phyloP scores from a whole-genome alignment of 2,797 vertebrate genomes.

The Pteronotus mesoamericanus region DNA sequence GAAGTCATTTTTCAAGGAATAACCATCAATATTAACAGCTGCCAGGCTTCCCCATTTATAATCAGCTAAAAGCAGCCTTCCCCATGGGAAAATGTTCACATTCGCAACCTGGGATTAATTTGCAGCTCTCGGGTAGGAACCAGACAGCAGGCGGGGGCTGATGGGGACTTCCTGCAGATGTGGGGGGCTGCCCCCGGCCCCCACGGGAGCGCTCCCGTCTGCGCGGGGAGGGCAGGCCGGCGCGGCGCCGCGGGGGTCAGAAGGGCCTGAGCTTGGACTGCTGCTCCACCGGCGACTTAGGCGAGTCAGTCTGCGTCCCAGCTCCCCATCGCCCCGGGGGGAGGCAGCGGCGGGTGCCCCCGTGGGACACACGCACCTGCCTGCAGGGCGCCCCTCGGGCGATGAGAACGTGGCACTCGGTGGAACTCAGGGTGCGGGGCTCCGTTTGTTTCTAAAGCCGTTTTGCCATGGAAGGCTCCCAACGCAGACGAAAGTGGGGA shows the following conservation, averaged over 20 bases:
- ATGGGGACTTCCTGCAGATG: background rate
- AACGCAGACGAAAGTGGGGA: background rate
- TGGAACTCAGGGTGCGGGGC: rapidly evolving
- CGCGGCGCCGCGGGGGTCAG: too few species aligned
- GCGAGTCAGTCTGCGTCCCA: too few species aligned
- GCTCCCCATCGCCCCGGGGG: too few species aligned
- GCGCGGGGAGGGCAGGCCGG: too few species aligned
- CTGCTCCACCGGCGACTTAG: too few species aligned
- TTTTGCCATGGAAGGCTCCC: background rate
- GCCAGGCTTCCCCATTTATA: conserved; percentile 74
- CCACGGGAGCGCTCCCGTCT: background rate
- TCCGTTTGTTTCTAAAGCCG: background rate
- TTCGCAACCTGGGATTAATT: conserved; percentile 68
- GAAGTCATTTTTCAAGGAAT: conserved; percentile 77
- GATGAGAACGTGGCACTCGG: too few species aligned
- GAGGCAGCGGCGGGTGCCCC: too few species aligned
- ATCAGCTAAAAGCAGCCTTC: conserved; percentile 74
- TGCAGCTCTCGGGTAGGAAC: conserved; percentile 53
- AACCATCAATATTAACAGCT: conserved; percentile 78
- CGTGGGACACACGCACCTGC: too few species aligned
- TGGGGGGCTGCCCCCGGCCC: background rate
- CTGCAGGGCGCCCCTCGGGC: rapidly evolving
- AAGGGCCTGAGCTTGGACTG: background rate
- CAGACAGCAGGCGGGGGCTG: conserved; percentile 35
- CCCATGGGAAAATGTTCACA: conserved; percentile 66